phyloP scores from a whole-genome alignment of 2,888 invertebrate genomes.

The Drosophila merina region DNA sequence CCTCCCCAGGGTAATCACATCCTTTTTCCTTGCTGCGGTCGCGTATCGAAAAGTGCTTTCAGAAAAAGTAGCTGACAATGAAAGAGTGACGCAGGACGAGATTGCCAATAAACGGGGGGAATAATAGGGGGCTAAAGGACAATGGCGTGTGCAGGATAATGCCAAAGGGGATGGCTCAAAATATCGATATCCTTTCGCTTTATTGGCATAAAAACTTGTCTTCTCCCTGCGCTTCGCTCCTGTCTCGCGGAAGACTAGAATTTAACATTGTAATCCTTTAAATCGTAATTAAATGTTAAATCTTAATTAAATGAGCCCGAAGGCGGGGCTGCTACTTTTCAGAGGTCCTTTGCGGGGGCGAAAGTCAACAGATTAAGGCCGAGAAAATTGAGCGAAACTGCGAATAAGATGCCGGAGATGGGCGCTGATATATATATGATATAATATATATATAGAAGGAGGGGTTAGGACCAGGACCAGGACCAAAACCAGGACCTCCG shows the following conservation, averaged over 20 bases:
- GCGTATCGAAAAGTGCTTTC: conserved; percentile 38
- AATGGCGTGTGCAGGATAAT: conserved; percentile 1
- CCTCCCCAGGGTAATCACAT: conserved; percentile 47
- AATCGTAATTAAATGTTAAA: conserved; percentile 73
- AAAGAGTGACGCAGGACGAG: conserved; percentile 22
- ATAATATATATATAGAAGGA: too few relatives aligned
- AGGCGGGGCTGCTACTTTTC: conserved; percentile 8
- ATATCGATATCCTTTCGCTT: too few relatives aligned
- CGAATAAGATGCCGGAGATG: neutral
- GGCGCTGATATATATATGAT: neutral
- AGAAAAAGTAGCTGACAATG: conserved; percentile 41
- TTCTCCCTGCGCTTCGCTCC: neutral
- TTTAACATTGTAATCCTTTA: conserved; percentile 66
- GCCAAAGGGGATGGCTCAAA: neutral
- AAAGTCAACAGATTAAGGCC: conserved; percentile 18
- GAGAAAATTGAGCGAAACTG: neutral
- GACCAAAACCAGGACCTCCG: conserved; percentile 12
- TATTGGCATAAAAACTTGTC: too few relatives aligned
- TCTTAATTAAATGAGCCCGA: conserved; percentile 65
- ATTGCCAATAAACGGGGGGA: conserved; percentile 10
- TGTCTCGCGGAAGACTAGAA: conserved; percentile 14
- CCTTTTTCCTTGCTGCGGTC: conserved; percentile 35
- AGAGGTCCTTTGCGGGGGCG: conserved; percentile 9
- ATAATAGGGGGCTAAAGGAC: neutral
- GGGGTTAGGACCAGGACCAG: neutral